These are phyloP conservation scores for Campoletis sonorensis DNA, from an alignment of 1,140 invertebrate species.

Conservation along the genomic window DNA sequence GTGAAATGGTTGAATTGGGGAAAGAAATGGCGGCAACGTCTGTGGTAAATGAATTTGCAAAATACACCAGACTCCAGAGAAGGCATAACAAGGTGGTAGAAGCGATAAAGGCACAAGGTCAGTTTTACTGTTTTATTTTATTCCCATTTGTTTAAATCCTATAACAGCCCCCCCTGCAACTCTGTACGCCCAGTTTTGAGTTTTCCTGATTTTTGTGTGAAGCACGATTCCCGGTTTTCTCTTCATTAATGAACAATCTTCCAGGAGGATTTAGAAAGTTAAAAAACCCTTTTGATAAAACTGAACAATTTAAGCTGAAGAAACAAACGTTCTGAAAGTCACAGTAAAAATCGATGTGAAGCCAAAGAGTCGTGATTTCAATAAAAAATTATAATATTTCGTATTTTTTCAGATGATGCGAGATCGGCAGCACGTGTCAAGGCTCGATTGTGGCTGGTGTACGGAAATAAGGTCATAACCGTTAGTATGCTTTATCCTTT, in stretches of 20 bases:
- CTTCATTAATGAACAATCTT: no score
- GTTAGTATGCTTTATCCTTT: slow-evolving; percentile 53
- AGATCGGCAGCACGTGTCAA: slow-evolving; percentile 49
- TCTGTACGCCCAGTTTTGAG: no score
- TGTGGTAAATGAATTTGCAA: slow-evolving; percentile 80
- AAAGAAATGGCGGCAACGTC: slow-evolving; percentile 74
- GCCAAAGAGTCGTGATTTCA: no score
- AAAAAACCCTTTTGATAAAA: no score
- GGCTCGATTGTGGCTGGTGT: slow-evolving; percentile 51
- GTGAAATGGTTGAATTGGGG: slow-evolving; percentile 71
- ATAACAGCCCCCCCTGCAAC: no score
- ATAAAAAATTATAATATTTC: no score
- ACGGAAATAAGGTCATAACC: slow-evolving; percentile 55
- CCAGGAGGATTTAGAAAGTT: no score
- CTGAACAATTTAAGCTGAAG: no score
- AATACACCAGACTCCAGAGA: slow-evolving; percentile 78
- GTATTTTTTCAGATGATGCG: slow-evolving; percentile 50
- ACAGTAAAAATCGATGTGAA: no score
- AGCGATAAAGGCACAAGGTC: slow-evolving; percentile 71
- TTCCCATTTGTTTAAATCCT: slow-evolving; percentile 12
- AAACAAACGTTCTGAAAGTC: no score
- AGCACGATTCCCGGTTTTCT: no score
- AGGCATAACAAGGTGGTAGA: slow-evolving; percentile 74
- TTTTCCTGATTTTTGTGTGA: no score
- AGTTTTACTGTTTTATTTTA: not conserved